Conservation (phyloP, 2,888 invertebrate species). For the Chaetogeoica ovagalla region DNA sequence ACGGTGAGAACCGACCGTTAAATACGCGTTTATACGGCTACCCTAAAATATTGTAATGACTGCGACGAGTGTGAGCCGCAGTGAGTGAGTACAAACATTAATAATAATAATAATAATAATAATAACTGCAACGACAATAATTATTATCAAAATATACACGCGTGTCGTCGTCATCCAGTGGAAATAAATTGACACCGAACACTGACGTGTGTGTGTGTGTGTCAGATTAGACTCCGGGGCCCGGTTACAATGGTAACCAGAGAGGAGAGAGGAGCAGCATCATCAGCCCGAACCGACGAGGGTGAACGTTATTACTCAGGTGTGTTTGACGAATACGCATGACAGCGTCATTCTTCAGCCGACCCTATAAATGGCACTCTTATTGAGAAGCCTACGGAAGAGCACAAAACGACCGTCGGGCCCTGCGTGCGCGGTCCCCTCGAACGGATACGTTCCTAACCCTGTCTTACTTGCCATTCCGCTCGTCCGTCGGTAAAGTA, state of each 20-base stretch:
- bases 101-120: conserved; percentile 44
- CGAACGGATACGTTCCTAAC: neutral
- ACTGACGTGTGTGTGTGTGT: conserved; percentile 33
- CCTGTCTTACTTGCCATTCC: neutral
- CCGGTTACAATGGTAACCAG: neutral
- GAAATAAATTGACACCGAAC: conserved; percentile 52
- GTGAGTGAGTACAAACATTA: conserved; percentile 37
- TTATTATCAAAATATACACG: conserved; percentile 50
- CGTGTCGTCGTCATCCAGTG: conserved; percentile 52
- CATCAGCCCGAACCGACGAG: neutral
- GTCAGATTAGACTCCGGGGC: conserved; percentile 38
- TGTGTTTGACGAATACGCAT: conserved; percentile 52
- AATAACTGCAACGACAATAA: conserved; percentile 47
- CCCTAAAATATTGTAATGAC: conserved; percentile 26
- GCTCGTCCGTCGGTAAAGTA: no score
- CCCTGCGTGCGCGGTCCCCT: neutral
- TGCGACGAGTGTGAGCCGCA: neutral
- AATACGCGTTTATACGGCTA: neutral
- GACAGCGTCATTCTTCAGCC: conserved; percentile 53
- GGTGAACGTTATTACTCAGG: conserved; percentile 42
- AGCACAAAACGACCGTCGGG: conserved; percentile 12
- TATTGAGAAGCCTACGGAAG: conserved; percentile 16
- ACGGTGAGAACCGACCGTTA: conserved; percentile 50
- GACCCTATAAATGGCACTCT: conserved; percentile 49
- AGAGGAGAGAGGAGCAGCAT: neutral